Conservation (phyloP, 2,888 invertebrate genomes). For the Zele albiditarsus region DNA sequence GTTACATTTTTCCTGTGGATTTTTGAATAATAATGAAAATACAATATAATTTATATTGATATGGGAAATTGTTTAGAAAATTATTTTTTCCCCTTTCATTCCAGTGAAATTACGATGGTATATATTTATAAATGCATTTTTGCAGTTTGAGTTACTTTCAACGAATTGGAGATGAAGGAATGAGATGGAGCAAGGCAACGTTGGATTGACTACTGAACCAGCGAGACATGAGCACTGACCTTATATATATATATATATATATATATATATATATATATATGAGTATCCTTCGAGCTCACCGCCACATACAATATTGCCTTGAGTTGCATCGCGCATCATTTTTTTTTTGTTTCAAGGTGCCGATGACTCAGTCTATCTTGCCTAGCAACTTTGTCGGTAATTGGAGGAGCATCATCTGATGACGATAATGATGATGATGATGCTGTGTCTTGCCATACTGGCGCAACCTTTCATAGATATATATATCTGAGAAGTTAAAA, state of each 20-base stretch:
- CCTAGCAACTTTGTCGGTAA: not conserved
- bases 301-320: not conserved
- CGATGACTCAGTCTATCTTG: not conserved
- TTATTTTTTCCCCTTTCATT: not conserved
- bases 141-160: not conserved
- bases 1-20: too few species aligned
- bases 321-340: not conserved
- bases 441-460: not conserved
- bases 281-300: not conserved
- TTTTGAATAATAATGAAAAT: too few species aligned
- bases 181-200: not conserved
- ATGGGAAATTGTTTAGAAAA: too few species aligned
- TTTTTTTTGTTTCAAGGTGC: slow-evolving; percentile 1
- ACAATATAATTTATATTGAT: too few species aligned
- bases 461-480: not conserved
- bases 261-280: not conserved
- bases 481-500: not conserved
- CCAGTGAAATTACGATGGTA: not conserved
- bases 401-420: slow-evolving; percentile 3
- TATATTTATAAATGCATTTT: not conserved
- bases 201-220: not conserved
- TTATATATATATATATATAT: not conserved
- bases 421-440: not conserved
- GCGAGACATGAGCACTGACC: not conserved
- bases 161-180: not conserved